A percentile compares a stretch with the other conserved stretches of the same genome.
Conservation (phyloP, 2,888 invertebrate species). For the Slavum lentiscoides region DNA sequence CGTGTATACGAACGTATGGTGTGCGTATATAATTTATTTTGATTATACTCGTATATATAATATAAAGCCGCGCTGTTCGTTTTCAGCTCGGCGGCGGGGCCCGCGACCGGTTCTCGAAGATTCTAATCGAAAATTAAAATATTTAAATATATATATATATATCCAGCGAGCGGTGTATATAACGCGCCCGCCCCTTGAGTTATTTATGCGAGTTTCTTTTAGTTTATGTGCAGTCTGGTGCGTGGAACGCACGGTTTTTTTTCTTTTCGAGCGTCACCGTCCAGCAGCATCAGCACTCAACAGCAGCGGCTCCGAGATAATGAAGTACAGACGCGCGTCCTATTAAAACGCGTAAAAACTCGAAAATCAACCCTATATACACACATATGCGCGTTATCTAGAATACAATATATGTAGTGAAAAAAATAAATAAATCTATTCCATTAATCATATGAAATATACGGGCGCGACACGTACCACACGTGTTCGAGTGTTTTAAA, state of each 20-base stretch:
- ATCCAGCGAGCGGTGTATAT: neutral
- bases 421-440: slow-evolving; percentile 14
- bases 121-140: slow-evolving; percentile 42
- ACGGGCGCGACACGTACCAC: neutral
- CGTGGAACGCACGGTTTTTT: neutral
- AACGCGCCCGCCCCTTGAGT: neutral
- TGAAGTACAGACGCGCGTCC: slow-evolving; percentile 28
- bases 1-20: too few species aligned
- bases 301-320: neutral
- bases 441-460: slow-evolving; percentile 9
- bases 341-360: neutral
- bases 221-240: slow-evolving; percentile 29
- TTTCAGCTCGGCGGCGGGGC: neutral
- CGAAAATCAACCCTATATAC: neutral
- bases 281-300: too few species aligned
- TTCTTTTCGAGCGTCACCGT: slow-evolving; percentile 4
- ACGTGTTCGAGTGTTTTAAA: neutral
- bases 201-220: slow-evolving; percentile 30
- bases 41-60: too few species aligned
- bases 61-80: too few species aligned
- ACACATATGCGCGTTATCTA: too few species aligned
- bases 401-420: neutral
- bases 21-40: too few species aligned
- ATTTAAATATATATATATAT: neutral
- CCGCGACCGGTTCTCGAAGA: slow-evolving; percentile 22